A percentile compares a stretch with the other conserved stretches of the same genome.
These are phyloP conservation scores for Henricia sp. DNA, from an alignment of 53 echinoderm and acorn worm genomes.

Conservation along the genomic window DNA sequence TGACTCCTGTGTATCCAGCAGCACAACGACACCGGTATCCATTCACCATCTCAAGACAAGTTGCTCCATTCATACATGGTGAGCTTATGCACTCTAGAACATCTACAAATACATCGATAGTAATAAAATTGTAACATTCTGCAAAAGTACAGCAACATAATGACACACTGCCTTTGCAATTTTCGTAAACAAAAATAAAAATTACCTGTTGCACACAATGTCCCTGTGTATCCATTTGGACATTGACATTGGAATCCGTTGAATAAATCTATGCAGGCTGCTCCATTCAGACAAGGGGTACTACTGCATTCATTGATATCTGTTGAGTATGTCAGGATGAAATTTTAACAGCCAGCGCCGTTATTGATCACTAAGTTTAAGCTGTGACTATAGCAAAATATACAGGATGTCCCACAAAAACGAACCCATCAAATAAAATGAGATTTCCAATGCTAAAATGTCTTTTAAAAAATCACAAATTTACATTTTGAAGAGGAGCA, in stretches of 20 bases:
- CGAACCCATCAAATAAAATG: no score
- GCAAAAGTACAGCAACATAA: neutral
- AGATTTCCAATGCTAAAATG: no score
- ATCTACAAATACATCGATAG: neutral
- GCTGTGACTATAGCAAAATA: no score
- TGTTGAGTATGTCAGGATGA: no score
- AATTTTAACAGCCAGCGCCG: no score
- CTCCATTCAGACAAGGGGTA: constrained; percentile 51
- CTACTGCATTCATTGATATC: neutral
- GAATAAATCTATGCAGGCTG: constrained; percentile 8
- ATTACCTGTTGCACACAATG: constrained; percentile 59
- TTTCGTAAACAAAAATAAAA: no score
- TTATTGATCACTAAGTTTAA: no score
- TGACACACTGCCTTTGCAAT: neutral
- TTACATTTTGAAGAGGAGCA: no score
- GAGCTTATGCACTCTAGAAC: neutral
- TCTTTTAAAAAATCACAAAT: no score
- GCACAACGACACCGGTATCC: constrained; percentile 25
- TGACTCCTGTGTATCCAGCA: constrained; percentile 23
- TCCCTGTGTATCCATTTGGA: constrained; percentile 24
- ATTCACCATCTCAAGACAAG: neutral
- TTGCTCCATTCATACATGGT: constrained; percentile 33
- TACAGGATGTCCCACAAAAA: no score
- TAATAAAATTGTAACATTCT: neutral
- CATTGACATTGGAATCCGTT: constrained; percentile 26